A percentile compares a stretch with the other conserved stretches of the same genome.
These are phyloP conservation scores for Anastatus disparis DNA, from an alignment of 1,140 invertebrate genomes.

Conservation along the genomic window DNA sequence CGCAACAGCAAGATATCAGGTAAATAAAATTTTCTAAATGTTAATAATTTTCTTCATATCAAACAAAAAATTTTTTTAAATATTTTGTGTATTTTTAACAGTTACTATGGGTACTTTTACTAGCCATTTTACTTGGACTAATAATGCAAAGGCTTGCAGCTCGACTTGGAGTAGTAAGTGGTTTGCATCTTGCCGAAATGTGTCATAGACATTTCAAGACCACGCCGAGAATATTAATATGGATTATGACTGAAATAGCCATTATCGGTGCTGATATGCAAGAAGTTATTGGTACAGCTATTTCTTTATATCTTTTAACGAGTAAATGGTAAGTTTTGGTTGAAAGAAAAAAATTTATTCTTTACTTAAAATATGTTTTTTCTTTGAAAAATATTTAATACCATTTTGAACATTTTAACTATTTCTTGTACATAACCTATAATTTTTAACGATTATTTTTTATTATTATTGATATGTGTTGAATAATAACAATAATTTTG, in stretches of 20 bases:
- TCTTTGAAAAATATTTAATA: no score
- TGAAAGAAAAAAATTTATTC: neutral
- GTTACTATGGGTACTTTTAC: conserved; percentile 88
- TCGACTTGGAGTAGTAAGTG: conserved; percentile 85
- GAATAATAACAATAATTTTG: no score
- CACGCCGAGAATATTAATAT: conserved; percentile 83
- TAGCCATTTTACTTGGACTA: conserved; percentile 85
- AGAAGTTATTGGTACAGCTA: conserved; percentile 91
- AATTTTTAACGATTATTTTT: no score
- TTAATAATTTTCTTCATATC: no score
- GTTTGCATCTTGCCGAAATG: conserved; percentile 84
- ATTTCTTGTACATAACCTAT: no score
- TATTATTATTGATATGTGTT: neutral
- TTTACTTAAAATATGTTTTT: no score
- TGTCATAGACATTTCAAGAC: conserved; percentile 83
- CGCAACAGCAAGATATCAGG: conserved; percentile 80
- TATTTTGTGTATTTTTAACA: conserved; percentile 49
- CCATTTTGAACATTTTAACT: no score
- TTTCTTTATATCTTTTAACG: conserved; percentile 90
- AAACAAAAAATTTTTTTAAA: no score
- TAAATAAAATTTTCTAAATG: conserved; percentile 57
- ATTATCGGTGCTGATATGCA: conserved; percentile 96
- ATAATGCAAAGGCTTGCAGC: conserved; percentile 88
- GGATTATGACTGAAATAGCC: conserved; percentile 95
- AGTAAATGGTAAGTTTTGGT: conserved; percentile 77